Base-by-base conservation (phyloP, 2,888 invertebrate genomes). In the Eumacrocentrus americanus region DNA sequence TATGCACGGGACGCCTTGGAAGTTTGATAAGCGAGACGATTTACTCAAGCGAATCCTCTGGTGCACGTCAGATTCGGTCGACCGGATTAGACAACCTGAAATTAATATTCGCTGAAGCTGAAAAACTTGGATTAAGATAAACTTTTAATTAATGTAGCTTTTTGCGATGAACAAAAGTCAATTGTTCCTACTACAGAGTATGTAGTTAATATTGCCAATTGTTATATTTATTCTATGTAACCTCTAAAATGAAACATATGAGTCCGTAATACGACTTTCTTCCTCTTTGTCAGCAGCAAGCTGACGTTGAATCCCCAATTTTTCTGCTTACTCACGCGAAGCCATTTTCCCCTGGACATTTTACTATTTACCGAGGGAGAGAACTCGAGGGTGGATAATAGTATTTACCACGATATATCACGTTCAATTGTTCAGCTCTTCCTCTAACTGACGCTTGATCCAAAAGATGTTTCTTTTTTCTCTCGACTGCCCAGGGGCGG, bases 1-100 rank as follows among this genome's bases (percentile, higher is more conserved):
- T n/a, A n/a, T n/a, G 56, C 35, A 56, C 16, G 38, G 16, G n/a
- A n/a, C 47, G 38, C 35, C 37, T 9, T 53, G 66, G 48, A 72
- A 72, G 68, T 73, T 73, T 68, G 70, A 73, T 70, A 71, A 70
- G 70, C 67, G 64, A 62, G 64, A 62, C 65, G 65, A 65, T 67
- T 56, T 51, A 56, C 29, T 40, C 51, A 61, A 44, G 51, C 56
- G 51, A 56, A 51, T 51, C 25, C 51, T 55, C 55, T 34, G 40
- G 55, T 50, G 37, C 40, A 51, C 61, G 51, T 60, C 63, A 60
- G 64, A 64, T 64, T 66, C 58, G 62, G 60, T 64, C 63, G 60
- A 62, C 47, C 57, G 64, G 65, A 65, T 67, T 62, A 64, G 65
- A 65, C 65, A 64, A 62, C 61, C 57, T 62, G 62, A 64, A 64